Evolutionary conservation across 2,888 invertebrate genomes (phyloP).

Genomic region (Nycteola revayana): DNA sequence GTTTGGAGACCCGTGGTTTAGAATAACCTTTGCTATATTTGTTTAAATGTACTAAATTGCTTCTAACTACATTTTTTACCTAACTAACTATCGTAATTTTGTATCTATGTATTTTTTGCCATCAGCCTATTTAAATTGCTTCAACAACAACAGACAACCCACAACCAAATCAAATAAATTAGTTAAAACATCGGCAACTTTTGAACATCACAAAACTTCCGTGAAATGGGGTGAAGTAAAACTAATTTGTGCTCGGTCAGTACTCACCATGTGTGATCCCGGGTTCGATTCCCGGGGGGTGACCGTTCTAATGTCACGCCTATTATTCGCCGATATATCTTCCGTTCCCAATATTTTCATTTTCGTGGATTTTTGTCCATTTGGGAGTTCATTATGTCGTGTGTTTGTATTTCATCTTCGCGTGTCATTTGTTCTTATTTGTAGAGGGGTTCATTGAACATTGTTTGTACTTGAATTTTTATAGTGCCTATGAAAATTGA

Average conservation of each 20-base stretch:
- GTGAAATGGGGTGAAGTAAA: conserved; percentile 79
- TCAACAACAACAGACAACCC: conserved; percentile 1
- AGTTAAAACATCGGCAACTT: conserved; percentile 34
- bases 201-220: conserved; percentile 64
- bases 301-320: conserved; percentile 71
- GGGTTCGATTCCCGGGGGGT: conserved; percentile 72
- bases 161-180: conserved; percentile 12
- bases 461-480: too few relatives aligned
- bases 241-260: conserved; percentile 61
- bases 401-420: conserved; percentile 20
- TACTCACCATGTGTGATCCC: conserved; percentile 67
- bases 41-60: conserved; percentile 7
- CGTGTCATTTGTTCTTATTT: conserved; percentile 15
- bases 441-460: background rate
- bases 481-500: too few relatives aligned
- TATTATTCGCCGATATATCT: conserved; percentile 78
- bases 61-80: too few relatives aligned
- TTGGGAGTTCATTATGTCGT: conserved; percentile 57
- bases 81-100: too few relatives aligned
- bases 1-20: too few relatives aligned
- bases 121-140: conserved; percentile 6
- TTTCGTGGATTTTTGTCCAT: conserved; percentile 59
- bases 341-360: conserved; percentile 70
- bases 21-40: too few relatives aligned
- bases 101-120: conserved; percentile 20